Evolutionary conservation across 2,888 invertebrate genomes (phyloP), one percentile per base, ranked within the genome.

Genomic region (Napeogenes inachia): DNA sequence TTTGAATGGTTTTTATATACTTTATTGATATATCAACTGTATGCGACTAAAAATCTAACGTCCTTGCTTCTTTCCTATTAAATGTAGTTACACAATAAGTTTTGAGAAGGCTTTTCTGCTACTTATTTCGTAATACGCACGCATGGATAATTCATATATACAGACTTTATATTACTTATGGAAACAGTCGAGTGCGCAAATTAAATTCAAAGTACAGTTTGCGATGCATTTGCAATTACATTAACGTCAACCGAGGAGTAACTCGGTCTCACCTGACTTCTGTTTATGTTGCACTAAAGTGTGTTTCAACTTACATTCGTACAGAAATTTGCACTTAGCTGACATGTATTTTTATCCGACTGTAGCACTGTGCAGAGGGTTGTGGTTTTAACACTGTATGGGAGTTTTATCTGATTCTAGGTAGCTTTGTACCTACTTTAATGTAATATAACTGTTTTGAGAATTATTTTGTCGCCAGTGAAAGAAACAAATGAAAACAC

Each of bases 211-310:
- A 64, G 60, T 66, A 64, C 57, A 63, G 61, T 61, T 45, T 56
- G 53, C 57, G 56, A 67, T 69, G 67, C 66, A 66, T 65, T 64
- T 57, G 65, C 67, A 67, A 68, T 68, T 69, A 64, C 64, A 66
- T 69, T 68, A 70, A 61, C 56, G 60, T 56, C 55, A 54, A 54
- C 57, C 61, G 60, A 55, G 50, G 10, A 65, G 56, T 55, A 57
- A 50, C 35, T 59, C 57, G 46, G 45, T 60, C 56, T 56, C 62
- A 59, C 56, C 56, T 63, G 59, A 59, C 53, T 59, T 38, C 32
- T 60, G 58, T 62, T 60, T 62, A 63, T 60, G 56, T 38, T 46
- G 57, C 60, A 33, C 38, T 63, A 54, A 42, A 54, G 56, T 57
- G 42, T 46, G 46, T 54, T 56, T 32, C 45, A 56, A 50, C 50